Conservation (phyloP, 2,888 invertebrate species). For the Molanna angustata region DNA sequence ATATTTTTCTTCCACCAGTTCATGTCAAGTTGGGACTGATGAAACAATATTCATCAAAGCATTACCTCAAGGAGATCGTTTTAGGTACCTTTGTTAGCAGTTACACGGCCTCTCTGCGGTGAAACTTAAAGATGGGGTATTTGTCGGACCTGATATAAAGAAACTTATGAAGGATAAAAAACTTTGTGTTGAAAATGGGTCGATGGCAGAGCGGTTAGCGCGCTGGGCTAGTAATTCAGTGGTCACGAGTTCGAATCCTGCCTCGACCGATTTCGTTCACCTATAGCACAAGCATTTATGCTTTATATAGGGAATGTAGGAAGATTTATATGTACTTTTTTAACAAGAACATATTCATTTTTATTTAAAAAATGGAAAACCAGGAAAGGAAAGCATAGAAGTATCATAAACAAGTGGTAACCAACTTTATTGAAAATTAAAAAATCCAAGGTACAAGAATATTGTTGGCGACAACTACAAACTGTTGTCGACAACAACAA, state of each 20-base stretch:
- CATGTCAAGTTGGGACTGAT: constrained; percentile 3
- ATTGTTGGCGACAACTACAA: constrained; percentile 1
- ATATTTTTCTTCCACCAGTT: background rate
- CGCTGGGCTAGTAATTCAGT: too few relatives aligned
- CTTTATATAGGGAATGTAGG: too few relatives aligned
- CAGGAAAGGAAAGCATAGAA: background rate
- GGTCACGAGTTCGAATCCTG: too few relatives aligned
- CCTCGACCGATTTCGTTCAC: too few relatives aligned
- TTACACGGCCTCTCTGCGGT: constrained; percentile 2
- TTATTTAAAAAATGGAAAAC: background rate
- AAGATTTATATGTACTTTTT: too few relatives aligned
- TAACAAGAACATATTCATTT: too few relatives aligned
- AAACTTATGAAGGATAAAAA: constrained; percentile 5
- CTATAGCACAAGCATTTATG: too few relatives aligned
- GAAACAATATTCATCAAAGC: constrained; percentile 3
- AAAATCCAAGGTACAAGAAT: background rate
- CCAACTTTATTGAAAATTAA: background rate
- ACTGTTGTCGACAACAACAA: background rate
- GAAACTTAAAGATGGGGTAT: constrained; percentile 4
- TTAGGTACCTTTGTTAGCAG: constrained; percentile 2
- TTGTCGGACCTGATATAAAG: background rate
- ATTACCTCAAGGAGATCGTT: constrained; percentile 1
- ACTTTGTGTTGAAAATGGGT: background rate
- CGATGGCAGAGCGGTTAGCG: too few relatives aligned
- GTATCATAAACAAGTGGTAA: constrained; percentile 1